Evolutionary conservation across 35 echinoderm and acorn worm genomes (phyloP), one percentile per base, ranked within the genome.

Genomic region (Chiridota heheva): DNA sequence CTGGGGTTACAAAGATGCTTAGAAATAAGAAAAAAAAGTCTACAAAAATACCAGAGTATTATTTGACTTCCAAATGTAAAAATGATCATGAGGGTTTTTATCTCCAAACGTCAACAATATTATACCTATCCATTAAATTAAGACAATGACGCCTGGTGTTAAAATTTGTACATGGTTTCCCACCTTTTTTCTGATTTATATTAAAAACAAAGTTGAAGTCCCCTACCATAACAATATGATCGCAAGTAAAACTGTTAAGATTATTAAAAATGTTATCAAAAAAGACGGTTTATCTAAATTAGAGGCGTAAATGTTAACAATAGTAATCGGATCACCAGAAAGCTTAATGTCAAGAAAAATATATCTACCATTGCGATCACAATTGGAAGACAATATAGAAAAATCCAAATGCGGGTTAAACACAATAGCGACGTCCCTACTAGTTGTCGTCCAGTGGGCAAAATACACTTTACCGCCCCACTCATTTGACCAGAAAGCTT

Each of bases 171-270:
- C 65, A 8, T 5, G 16, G 65, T 38, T 69, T 69, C n/a, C 33
- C 33, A 2, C 65, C 65, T n/a, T 24, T 8, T n/a, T 69, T 69
- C 12, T 69, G 35, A 4, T 69, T 39, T 39, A 69, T 38, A 36
- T 69, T 69, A n/a, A 69, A 69, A 69, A 69, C 13, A 39, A 36
- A 38, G 22, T 66, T 69, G 22, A 5, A 69, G 41, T 69, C 65
- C 36, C 29, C 65, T 38, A 39, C 65, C 6, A 36, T 69, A 69
- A 69, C 41, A 31, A 5, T 40, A 18, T 32, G 0, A 20, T 69
- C 4, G 8, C 1, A 69, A 16, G 33, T 8, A n/a, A 69, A 69
- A 26, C 17, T 26, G 4, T 26, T 4, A 18, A 66, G 37, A 16
- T 30, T 66, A 5, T 17, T 1, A 66, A 33, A 33, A 22, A 66